These are phyloP conservation scores for Celastrina argiolus DNA, from an alignment of 2,888 invertebrate genomes.

Conservation along the genomic window DNA sequence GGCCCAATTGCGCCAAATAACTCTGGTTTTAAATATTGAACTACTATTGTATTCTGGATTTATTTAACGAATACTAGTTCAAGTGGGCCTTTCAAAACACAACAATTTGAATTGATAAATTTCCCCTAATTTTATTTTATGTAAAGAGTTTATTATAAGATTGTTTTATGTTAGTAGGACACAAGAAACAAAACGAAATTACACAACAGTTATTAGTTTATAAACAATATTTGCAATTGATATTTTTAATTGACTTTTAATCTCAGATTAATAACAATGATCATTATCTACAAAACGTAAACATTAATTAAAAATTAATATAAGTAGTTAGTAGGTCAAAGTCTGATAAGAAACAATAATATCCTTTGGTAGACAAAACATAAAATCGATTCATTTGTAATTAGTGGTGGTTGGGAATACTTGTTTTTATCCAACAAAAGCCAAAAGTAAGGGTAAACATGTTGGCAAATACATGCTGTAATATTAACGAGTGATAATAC, in stretches of 20 bases:
- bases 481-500: too few relatives aligned
- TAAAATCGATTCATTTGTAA: not conserved
- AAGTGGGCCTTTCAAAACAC: too few relatives aligned
- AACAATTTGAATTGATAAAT: too few relatives aligned
- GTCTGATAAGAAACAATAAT: not conserved
- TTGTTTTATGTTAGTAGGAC: too few relatives aligned
- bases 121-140: too few relatives aligned
- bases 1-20: too few relatives aligned
- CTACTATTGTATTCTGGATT: too few relatives aligned
- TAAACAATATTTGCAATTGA: not conserved
- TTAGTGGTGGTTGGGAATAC: not conserved
- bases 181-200: not conserved
- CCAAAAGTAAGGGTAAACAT: too few relatives aligned
- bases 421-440: not conserved
- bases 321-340: not conserved
- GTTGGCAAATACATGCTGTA: too few relatives aligned
- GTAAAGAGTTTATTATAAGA: too few relatives aligned
- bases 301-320: not conserved
- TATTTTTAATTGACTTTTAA: not conserved
- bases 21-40: too few relatives aligned
- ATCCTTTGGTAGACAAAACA: not conserved
- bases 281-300: not conserved
- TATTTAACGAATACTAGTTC: too few relatives aligned
- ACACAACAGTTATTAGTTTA: not conserved
- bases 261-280: conserved; percentile 8